These are phyloP conservation scores for Picathartes gymnocephalus DNA, from an alignment of 2,113 vertebrate species.

Conservation along the genomic window DNA sequence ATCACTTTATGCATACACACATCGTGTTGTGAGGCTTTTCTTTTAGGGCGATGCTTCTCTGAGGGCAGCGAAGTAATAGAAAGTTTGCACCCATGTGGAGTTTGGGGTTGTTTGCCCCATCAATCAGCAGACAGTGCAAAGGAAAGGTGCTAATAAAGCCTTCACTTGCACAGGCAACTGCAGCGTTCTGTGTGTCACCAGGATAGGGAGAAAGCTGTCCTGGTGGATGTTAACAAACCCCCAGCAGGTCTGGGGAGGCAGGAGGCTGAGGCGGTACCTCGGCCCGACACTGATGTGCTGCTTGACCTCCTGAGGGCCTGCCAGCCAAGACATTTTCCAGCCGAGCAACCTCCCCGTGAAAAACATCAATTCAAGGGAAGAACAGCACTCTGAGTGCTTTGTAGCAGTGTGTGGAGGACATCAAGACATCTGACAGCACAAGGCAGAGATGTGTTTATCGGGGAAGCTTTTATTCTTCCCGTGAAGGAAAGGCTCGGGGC, in stretches of 20 bases:
- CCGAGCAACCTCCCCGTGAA: background rate
- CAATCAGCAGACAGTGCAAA: background rate
- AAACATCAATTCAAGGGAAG: background rate
- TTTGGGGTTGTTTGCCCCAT: background rate
- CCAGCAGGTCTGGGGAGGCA: background rate
- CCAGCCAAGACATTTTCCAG: background rate
- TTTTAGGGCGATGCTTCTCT: background rate
- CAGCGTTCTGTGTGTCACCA: background rate
- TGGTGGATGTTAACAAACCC: background rate
- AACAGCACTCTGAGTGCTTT: background rate
- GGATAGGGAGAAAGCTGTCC: background rate
- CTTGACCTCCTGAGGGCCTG: background rate
- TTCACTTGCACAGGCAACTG: background rate
- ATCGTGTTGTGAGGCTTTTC: background rate
- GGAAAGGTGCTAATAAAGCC: background rate
- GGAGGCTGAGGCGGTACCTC: background rate
- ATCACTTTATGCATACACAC: background rate
- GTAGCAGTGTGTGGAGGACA: background rate
- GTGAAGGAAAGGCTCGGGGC: background rate
- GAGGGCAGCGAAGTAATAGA: background rate
- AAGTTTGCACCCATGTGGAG: background rate
- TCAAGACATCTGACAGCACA: background rate
- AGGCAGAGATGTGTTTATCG: background rate
- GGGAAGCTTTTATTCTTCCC: background rate
- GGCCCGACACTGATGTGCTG: background rate